Evolutionary conservation across 2,797 vertebrate species (phyloP).

Genomic region (Trematomus bernacchii): DNA sequence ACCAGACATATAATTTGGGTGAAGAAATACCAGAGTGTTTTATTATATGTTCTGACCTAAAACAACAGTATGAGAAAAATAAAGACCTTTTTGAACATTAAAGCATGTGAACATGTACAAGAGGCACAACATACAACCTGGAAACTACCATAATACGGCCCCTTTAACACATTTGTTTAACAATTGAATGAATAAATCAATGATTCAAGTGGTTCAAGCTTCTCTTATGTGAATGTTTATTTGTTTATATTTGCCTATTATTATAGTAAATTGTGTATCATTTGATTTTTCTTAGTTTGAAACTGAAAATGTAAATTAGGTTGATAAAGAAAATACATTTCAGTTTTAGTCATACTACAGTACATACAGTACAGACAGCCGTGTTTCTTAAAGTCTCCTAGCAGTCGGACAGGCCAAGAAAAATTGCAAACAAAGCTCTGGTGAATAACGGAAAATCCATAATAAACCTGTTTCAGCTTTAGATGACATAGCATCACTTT

Average conservation of each 20-base stretch:
- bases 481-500: constrained; percentile 85
- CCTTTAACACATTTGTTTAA: no score
- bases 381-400: constrained; percentile 20
- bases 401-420: constrained; percentile 30
- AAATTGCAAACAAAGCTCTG: constrained; percentile 37
- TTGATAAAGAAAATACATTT: neutral
- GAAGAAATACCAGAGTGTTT: no score
- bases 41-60: neutral
- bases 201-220: neutral
- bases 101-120: no score
- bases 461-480: constrained; percentile 85
- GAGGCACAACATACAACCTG: no score
- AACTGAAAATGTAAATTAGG: neutral
- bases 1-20: neutral
- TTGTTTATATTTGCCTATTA: neutral
- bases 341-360: neutral
- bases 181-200: no score
- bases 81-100: no score
- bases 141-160: no score
- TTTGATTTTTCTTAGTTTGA: neutral
- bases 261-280: neutral
- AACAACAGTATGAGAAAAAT: neutral
- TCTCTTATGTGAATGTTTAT: neutral
- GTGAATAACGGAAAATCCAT: constrained; percentile 78
- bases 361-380: neutral